Evolutionary conservation across 2,113 vertebrate species (phyloP).

Genomic region (Caranx melampygus): DNA sequence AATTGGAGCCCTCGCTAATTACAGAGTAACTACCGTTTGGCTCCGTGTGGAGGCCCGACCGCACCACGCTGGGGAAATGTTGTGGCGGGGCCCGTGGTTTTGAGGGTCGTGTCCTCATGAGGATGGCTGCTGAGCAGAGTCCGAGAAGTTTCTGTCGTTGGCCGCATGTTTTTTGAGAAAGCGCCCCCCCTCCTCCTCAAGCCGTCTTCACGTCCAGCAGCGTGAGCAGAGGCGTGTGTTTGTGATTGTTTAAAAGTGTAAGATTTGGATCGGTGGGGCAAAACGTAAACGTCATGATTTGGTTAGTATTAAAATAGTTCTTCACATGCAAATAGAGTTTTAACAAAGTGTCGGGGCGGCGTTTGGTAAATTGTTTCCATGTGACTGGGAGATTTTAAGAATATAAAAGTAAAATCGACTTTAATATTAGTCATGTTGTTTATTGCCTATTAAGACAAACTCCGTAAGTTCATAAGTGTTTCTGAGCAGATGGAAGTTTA

Average conservation of each 20-base stretch:
- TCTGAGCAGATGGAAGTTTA: background rate
- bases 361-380: background rate
- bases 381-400: background rate
- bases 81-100: constrained; percentile 25
- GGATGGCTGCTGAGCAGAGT: constrained; percentile 13
- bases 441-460: background rate
- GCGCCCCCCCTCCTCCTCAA: background rate
- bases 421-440: background rate
- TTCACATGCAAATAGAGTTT: constrained; percentile 21
- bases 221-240: background rate
- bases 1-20: constrained; percentile 58
- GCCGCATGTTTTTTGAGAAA: background rate
- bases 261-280: background rate
- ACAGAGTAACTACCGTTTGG: constrained; percentile 62
- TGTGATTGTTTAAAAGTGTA: background rate
- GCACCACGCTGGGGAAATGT: constrained; percentile 31
- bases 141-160: constrained; percentile 19
- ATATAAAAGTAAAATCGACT: background rate
- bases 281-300: constrained; percentile 14
- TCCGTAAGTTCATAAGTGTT: background rate
- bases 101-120: constrained; percentile 21
- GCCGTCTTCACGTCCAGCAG: background rate
- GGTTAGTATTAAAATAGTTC: constrained; percentile 18
- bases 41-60: constrained; percentile 27
- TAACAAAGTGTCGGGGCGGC: background rate